A percentile compares a stretch with the other conserved stretches of the same genome.
Conservation (phyloP, 2,797 vertebrate genomes). For the Acrossocheilus fasciatus region DNA sequence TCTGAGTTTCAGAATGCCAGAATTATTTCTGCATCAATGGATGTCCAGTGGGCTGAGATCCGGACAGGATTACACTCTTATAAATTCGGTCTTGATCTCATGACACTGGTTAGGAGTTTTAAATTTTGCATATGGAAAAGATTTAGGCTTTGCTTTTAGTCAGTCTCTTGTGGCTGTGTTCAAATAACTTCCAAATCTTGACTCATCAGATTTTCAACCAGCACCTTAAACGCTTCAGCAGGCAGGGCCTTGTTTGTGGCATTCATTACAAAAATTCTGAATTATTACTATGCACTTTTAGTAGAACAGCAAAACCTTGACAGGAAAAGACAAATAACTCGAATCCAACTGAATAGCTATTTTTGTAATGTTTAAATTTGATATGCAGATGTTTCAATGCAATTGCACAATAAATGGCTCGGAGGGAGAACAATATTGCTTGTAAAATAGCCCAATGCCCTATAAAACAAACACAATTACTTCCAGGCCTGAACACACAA, state of each 20-base stretch:
- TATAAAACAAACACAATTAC: slow-evolving; percentile 59
- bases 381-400: slow-evolving; percentile 50
- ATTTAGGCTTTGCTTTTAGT: slow-evolving; percentile 28
- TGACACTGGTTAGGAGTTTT: slow-evolving; percentile 14
- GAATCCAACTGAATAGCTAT: slow-evolving; percentile 7
- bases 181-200: slow-evolving; percentile 34
- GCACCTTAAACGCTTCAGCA: slow-evolving; percentile 12
- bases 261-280: slow-evolving; percentile 13
- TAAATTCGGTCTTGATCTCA: slow-evolving; percentile 4
- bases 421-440: slow-evolving; percentile 41
- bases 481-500: slow-evolving; percentile 39
- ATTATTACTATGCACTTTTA: not conserved
- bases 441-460: slow-evolving; percentile 50
- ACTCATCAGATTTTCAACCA: slow-evolving; percentile 29
- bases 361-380: slow-evolving; percentile 39
- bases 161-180: slow-evolving; percentile 19
- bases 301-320: not conserved
- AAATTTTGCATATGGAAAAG: slow-evolving; percentile 17
- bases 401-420: slow-evolving; percentile 39
- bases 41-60: not conserved
- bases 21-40: slow-evolving; percentile 13
- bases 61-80: slow-evolving; percentile 7
- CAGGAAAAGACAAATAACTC: slow-evolving; percentile 18
- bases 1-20: slow-evolving; percentile 20
- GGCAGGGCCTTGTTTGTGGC: slow-evolving; percentile 10